Percentiles rank a stretch among this genome's conserved stretches.
Evolutionary conservation across 2,113 vertebrate species (phyloP).

Genomic region (Ancistrus triradiatus): DNA sequence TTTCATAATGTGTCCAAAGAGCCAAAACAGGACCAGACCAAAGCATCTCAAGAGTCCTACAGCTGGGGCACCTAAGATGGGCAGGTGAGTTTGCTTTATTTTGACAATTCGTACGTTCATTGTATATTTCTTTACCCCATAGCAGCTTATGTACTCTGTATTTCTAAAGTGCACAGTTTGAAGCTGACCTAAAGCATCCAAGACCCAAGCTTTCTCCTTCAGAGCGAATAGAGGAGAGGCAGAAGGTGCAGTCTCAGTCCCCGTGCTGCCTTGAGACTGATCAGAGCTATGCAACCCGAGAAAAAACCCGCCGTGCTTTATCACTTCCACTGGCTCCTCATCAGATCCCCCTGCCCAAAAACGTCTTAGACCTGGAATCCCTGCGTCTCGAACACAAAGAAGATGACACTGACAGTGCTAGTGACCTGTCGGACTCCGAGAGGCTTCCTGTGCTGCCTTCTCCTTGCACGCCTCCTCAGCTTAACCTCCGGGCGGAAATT

Average conservation of each 20-base stretch:
- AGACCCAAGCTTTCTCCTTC: conserved; percentile 50
- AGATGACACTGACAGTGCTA: conserved; percentile 84
- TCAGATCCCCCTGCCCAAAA: conserved; percentile 45
- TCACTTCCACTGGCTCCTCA: conserved; percentile 67
- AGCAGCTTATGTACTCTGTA: conserved; percentile 5
- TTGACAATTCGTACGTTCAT: background rate
- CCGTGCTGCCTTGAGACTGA: conserved; percentile 48
- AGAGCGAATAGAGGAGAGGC: conserved; percentile 57
- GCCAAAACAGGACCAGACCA: conserved; percentile 37
- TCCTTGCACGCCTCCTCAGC: conserved; percentile 83
- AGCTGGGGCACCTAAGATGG: conserved; percentile 21
- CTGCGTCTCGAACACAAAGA: conserved; percentile 67
- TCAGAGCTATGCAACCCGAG: conserved; percentile 51
- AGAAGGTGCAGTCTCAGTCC: conserved; percentile 50
- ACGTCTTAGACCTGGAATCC: conserved; percentile 53
- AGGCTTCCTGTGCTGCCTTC: conserved; percentile 81
- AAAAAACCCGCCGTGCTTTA: conserved; percentile 69
- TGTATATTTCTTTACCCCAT: background rate
- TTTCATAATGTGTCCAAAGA: conserved; percentile 6
- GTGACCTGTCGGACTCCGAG: conserved; percentile 92
- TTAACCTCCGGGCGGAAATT: conserved; percentile 87
- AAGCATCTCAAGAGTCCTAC: conserved; percentile 42
- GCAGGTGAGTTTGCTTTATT: conserved; percentile 25
- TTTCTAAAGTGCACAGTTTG: conserved; percentile 59
- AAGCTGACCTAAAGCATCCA: conserved; percentile 53